Conservation (phyloP, 2,113 vertebrate species). For the Scomber scombrus region DNA sequence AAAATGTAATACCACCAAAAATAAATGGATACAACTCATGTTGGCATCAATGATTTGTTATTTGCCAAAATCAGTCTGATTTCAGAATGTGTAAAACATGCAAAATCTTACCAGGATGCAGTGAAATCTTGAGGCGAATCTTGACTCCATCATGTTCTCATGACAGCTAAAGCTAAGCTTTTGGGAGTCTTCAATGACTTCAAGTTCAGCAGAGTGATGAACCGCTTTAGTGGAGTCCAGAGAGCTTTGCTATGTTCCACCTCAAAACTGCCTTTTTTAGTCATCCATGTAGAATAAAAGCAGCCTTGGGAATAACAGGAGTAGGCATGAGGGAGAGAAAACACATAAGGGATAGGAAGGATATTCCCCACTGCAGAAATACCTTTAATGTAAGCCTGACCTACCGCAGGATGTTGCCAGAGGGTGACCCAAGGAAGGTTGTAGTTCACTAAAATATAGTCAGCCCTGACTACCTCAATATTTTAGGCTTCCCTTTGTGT, state of each 20-base stretch:
- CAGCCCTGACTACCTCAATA: not conserved
- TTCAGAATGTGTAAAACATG: not conserved
- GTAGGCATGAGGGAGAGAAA: constrained; percentile 36
- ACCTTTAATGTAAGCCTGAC: constrained; percentile 51
- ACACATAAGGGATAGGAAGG: constrained; percentile 28
- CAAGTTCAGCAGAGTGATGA: constrained; percentile 40
- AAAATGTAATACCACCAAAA: not conserved
- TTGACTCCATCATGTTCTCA: constrained; percentile 10
- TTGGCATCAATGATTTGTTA: not conserved
- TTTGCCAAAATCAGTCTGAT: not conserved
- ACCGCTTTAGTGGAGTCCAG: constrained; percentile 34
- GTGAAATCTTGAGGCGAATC: not conserved
- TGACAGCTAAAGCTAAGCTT: constrained; percentile 11
- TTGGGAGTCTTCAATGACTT: constrained; percentile 9
- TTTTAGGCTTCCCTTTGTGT: constrained; percentile 12
- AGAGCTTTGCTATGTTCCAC: constrained; percentile 59
- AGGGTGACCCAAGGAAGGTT: constrained; percentile 23
- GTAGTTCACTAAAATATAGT: constrained; percentile 25
- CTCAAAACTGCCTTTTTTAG: constrained; percentile 54
- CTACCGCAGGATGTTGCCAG: constrained; percentile 25
- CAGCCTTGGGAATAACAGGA: constrained; percentile 60
- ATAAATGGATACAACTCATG: not conserved
- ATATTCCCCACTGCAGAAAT: constrained; percentile 46
- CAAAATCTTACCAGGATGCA: not conserved
- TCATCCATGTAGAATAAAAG: constrained; percentile 75